Conservation (phyloP, 1,140 invertebrate species). For the Druon quercuslanigerum region DNA sequence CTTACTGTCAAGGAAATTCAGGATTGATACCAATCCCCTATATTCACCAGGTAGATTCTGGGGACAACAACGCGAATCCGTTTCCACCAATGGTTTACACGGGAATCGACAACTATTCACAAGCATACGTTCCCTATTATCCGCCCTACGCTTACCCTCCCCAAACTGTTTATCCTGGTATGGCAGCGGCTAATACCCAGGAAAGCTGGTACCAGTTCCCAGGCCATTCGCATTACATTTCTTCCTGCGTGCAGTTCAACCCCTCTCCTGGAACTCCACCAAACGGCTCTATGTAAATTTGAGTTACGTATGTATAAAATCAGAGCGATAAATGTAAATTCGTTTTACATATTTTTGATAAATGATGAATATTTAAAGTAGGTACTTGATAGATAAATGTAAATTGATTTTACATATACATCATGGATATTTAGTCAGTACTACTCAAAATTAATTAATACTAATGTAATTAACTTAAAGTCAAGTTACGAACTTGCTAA, state of each 20-base stretch:
- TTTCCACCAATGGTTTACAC: constrained; percentile 36
- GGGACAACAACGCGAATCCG: constrained; percentile 36
- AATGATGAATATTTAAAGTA: background rate
- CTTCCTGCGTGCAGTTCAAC: constrained; percentile 24
- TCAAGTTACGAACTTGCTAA: background rate
- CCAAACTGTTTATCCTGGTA: constrained; percentile 32
- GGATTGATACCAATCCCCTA: constrained; percentile 45
- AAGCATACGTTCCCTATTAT: constrained; percentile 43
- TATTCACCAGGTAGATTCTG: constrained; percentile 43
- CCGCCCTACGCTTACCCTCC: constrained; percentile 42
- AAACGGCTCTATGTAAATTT: constrained; percentile 19
- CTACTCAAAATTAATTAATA: too few species aligned
- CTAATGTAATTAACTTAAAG: too few species aligned
- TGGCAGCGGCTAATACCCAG: constrained; percentile 43
- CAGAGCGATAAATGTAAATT: background rate
- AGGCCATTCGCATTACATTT: constrained; percentile 52
- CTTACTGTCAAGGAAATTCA: constrained; percentile 39
- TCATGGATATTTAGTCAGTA: background rate
- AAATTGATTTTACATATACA: constrained; percentile 3
- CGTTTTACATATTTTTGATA: background rate
- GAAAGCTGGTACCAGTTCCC: constrained; percentile 54
- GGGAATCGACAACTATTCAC: constrained; percentile 40
- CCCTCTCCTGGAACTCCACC: constrained; percentile 6
- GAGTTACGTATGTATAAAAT: background rate
- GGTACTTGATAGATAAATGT: background rate